Percentiles rank a stretch among this genome's conserved stretches.
Conservation (phyloP, 2,888 invertebrate species). For the Oligia latruncula region DNA sequence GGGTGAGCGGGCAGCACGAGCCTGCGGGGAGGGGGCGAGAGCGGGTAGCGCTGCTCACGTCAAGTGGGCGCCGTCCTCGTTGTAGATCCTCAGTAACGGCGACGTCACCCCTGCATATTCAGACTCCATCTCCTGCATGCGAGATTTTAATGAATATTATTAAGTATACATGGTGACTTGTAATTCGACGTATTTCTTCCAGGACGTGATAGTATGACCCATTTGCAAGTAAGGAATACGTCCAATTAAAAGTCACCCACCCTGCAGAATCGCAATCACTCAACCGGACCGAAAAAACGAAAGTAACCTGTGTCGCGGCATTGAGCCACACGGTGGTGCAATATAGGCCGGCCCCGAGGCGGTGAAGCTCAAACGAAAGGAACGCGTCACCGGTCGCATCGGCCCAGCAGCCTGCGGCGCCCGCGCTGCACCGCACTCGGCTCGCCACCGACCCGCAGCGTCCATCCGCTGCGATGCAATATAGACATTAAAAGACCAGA, state of each 20-base stretch:
- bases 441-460: slow-evolving; percentile 65
- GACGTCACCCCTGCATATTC: slow-evolving; percentile 81
- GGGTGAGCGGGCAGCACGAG: too few species aligned
- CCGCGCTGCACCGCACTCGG: slow-evolving; percentile 75
- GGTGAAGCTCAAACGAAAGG: slow-evolving; percentile 76
- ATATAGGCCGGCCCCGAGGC: slow-evolving; percentile 73
- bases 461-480: slow-evolving; percentile 62
- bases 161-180: background rate
- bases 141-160: background rate
- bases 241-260: background rate
- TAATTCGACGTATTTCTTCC: background rate
- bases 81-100: slow-evolving; percentile 79
- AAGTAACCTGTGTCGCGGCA: slow-evolving; percentile 78
- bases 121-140: slow-evolving; percentile 77
- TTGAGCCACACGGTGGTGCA: slow-evolving; percentile 81
- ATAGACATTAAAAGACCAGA: background rate
- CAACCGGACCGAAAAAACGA: background rate
- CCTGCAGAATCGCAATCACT: background rate
- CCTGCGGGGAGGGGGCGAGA: slow-evolving; percentile 59
- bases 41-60: slow-evolving; percentile 74
- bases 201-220: background rate
- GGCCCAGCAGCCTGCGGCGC: slow-evolving; percentile 75
- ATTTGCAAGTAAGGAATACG: background rate
- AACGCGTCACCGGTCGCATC: slow-evolving; percentile 71
- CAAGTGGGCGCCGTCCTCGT: slow-evolving; percentile 77